Conservation (phyloP, 2,797 vertebrate species). For the Coracias cyanogaster region DNA sequence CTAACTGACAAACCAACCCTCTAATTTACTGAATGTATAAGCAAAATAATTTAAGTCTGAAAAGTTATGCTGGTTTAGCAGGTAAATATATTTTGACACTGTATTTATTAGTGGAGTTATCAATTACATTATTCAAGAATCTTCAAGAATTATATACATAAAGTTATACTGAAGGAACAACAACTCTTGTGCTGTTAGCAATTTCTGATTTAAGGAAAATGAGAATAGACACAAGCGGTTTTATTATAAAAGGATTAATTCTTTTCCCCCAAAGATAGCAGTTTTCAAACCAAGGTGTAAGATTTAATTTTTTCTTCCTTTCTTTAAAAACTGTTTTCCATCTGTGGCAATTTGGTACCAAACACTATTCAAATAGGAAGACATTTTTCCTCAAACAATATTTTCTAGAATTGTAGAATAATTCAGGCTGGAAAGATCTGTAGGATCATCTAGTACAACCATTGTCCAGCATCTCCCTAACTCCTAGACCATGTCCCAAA, state of each 20-base stretch:
- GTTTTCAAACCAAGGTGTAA: background rate
- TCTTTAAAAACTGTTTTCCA: background rate
- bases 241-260: background rate
- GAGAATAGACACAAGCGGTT: background rate
- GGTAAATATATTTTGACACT: background rate
- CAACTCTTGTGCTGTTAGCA: background rate
- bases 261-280: background rate
- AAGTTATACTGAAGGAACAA: background rate
- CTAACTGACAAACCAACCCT: background rate
- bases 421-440: too few species aligned
- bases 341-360: background rate
- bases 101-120: background rate
- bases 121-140: background rate
- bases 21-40: background rate
- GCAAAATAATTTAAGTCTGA: background rate
- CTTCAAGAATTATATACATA: background rate
- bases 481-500: too few species aligned
- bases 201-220: background rate
- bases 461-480: too few species aligned
- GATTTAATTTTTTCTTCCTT: background rate
- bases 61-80: background rate
- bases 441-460: too few species aligned
- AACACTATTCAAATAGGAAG: background rate
- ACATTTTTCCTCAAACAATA: background rate
- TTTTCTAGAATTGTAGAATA: too few species aligned